Evolutionary conservation across 2,888 invertebrate genomes (phyloP).

Genomic region (Protodeltote pygarga): DNA sequence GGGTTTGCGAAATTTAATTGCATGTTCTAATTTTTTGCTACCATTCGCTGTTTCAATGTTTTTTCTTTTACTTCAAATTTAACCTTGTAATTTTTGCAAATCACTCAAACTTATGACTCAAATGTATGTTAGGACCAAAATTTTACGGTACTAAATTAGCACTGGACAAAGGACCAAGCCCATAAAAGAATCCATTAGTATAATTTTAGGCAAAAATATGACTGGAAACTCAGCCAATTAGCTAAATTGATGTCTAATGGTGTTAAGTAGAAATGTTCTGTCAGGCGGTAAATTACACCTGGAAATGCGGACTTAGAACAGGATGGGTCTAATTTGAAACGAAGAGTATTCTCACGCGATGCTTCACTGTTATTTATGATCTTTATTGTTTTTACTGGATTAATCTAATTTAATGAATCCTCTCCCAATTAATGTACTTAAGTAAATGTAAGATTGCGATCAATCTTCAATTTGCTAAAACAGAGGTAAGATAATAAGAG

Average conservation of each 20-base stretch:
- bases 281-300: conserved; percentile 51
- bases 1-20: conserved; percentile 12
- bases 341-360: conserved; percentile 63
- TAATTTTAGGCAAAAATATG: conserved; percentile 33
- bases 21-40: conserved; percentile 10
- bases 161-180: conserved; percentile 40
- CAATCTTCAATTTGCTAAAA: conserved; percentile 3
- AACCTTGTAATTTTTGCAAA: conserved; percentile 25
- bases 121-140: conserved; percentile 14
- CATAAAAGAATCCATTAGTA: conserved; percentile 36
- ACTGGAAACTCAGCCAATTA: conserved; percentile 53
- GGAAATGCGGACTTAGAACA: conserved; percentile 56
- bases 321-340: conserved; percentile 54
- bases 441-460: neutral
- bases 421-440: neutral
- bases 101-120: conserved; percentile 22
- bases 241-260: conserved; percentile 62
- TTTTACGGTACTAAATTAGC: conserved; percentile 27
- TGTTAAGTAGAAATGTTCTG: conserved; percentile 43
- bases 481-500: no score
- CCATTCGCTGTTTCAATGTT: neutral
- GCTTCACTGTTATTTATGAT: conserved; percentile 49
- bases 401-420: conserved; percentile 12
- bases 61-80: conserved; percentile 4
- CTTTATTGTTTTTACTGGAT: conserved; percentile 24